phyloP scores from a whole-genome alignment of 2,113 vertebrate species.

The Lipotes vexillifer region DNA sequence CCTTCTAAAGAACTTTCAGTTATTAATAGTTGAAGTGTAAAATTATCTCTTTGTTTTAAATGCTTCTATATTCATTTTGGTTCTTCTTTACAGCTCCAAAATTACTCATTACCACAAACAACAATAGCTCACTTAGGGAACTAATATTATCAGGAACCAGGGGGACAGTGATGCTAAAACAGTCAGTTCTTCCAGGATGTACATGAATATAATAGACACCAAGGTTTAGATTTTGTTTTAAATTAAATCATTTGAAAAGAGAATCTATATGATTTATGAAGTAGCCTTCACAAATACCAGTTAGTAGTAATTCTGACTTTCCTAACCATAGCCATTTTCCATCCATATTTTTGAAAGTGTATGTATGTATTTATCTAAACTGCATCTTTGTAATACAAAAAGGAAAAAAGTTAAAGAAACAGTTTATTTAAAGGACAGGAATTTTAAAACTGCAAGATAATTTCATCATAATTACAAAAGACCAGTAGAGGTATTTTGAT shows the following conservation, averaged over 20 bases:
- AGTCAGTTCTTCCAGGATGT: background rate
- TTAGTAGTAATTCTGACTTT: conserved; percentile 4
- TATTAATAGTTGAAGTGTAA: conserved; percentile 40
- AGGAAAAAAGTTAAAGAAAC: conserved; percentile 37
- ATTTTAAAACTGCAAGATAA: conserved; percentile 24
- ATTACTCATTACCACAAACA: conserved; percentile 56
- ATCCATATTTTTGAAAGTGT: background rate
- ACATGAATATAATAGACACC: background rate
- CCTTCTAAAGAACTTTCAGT: conserved; percentile 49
- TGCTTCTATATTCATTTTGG: conserved; percentile 46
- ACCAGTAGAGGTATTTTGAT: background rate
- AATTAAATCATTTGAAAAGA: conserved; percentile 48
- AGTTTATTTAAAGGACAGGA: background rate
- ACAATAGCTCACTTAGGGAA: conserved; percentile 39
- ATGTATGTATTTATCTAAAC: background rate
- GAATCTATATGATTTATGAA: background rate
- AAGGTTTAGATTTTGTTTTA: background rate
- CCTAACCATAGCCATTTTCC: background rate
- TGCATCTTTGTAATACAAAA: background rate
- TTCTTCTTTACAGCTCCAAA: conserved; percentile 53
- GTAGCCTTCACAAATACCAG: background rate
- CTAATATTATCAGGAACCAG: conserved; percentile 40
- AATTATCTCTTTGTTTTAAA: conserved; percentile 64
- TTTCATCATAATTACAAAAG: conserved; percentile 23
- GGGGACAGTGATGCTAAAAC: conserved; percentile 38